Evolutionary conservation across 2,888 invertebrate genomes (phyloP).

Genomic region (Oegoconia quadripuncta): DNA sequence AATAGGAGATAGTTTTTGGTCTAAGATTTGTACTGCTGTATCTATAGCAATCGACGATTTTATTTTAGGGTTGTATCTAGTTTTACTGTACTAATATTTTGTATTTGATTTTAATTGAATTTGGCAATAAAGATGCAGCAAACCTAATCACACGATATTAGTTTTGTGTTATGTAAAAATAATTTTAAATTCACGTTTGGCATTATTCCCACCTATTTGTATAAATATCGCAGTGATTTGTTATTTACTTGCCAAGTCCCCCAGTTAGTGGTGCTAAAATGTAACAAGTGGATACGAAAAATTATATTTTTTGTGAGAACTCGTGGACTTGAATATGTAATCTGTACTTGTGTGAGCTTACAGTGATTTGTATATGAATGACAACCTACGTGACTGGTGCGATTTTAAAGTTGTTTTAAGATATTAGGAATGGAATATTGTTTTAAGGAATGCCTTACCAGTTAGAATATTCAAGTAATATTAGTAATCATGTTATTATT

Average conservation of each 20-base stretch:
- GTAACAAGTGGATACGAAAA: conserved; percentile 12
- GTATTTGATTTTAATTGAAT: too few relatives aligned
- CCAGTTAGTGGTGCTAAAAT: conserved; percentile 36
- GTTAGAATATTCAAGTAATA: conserved; percentile 41
- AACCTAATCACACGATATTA: not conserved
- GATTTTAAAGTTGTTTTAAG: not conserved
- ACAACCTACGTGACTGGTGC: not conserved
- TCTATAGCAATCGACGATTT: not conserved
- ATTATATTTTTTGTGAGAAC: not conserved
- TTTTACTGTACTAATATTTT: too few relatives aligned
- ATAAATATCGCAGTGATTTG: conserved; percentile 12
- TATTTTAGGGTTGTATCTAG: not conserved
- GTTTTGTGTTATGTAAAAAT: not conserved
- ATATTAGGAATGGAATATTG: not conserved
- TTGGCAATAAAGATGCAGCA: too few relatives aligned
- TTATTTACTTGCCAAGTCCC: conserved; percentile 22
- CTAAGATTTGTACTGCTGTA: not conserved
- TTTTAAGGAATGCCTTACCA: conserved; percentile 52
- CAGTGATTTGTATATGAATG: not conserved
- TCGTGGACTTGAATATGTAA: not conserved
- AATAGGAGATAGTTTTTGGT: not conserved
- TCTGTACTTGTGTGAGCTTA: not conserved
- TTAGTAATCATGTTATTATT: conserved; percentile 45
- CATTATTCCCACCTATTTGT: conserved; percentile 33
- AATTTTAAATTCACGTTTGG: conserved; percentile 15